Base-by-base conservation (phyloP, 2,113 vertebrate species). In the Heliornis fulica region DNA sequence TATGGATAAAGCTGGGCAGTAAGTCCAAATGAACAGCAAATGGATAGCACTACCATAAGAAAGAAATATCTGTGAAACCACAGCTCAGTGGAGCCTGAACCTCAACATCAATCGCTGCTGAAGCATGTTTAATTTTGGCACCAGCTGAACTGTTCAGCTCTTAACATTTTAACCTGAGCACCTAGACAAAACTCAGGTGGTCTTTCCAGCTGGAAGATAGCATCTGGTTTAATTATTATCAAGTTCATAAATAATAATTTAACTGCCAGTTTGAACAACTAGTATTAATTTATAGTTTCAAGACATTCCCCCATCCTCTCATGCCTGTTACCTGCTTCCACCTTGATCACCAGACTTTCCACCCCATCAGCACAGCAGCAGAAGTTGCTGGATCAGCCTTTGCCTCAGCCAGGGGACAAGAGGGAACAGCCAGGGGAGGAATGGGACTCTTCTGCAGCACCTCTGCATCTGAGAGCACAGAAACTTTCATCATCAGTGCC, bases 321-420 rank as follows among this genome's bases (percentile, higher is more conserved):
- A 16, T 19, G 85, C 57, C 45, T 82, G 25, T 36, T 56, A n/a
- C 7, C 48, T 23, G 6, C 16, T 63, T 85, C 13, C 34, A 76
- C 61, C 22, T 38, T 34, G 46, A 61, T 57, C 76, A 6, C 50
- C 21, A 32, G 34, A 64, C 70, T 68, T 76, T 25, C 48, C n/a
- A 43, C 14, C 28, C 28, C 66, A 43, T 19, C 80, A 61, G 87
- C 50, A 71, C 48, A 51, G 61, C 50, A 10, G 32, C 59, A 63
- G 34, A n/a, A 38, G 12, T 36, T 72, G 20, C 50, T n/a, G 87
- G 26, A 57, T 48, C 72, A 74, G 64, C 41, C 54, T 81, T 61
- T 61, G 48, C 71, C 40, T 50, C 48, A 64, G 61, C 0, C 0
- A 1, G 46, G 31, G 53, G 34, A 72, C 7, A 9, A 63, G 32